Percentiles rank a stretch among this genome's conserved stretches.
Evolutionary conservation across 2,113 vertebrate species (phyloP).

Genomic region (Centropus unirufus): DNA sequence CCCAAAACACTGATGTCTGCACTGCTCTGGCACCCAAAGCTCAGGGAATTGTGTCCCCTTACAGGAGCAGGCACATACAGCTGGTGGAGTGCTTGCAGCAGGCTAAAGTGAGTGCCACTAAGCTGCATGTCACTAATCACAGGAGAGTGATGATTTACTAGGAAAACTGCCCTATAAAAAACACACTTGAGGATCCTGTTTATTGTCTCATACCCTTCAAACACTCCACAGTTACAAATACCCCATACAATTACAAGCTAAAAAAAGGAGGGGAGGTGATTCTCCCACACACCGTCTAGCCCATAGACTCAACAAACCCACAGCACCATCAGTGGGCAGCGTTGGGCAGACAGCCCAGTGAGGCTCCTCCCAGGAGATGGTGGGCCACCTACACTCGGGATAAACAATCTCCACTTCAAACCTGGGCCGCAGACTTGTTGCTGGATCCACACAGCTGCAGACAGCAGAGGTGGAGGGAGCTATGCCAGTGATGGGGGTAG

Average conservation of each 20-base stretch:
- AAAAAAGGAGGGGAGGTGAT: not conserved
- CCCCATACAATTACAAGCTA: not conserved
- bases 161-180: slow-evolving; percentile 26
- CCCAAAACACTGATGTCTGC: not conserved
- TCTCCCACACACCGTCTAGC: not conserved
- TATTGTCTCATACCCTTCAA: slow-evolving; percentile 17
- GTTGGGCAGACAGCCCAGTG: not conserved
- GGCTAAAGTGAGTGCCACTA: not conserved
- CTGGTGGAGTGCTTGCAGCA: fast-evolving
- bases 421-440: not conserved
- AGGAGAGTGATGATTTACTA: slow-evolving; percentile 3
- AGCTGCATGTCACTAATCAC: fast-evolving
- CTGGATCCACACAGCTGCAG: not conserved
- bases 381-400: not conserved
- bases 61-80: fast-evolving
- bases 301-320: not conserved
- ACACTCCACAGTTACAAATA: not conserved
- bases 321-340: fast-evolving
- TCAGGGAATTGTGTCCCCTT: fast-evolving
- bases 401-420: not conserved
- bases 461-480: not conserved
- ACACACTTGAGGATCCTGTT: not conserved
- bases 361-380: not conserved
- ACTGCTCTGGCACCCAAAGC: not conserved
- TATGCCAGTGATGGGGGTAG: not conserved